Base-by-base conservation (phyloP, 2,888 invertebrate species). In the Patella ulyssiponensis region DNA sequence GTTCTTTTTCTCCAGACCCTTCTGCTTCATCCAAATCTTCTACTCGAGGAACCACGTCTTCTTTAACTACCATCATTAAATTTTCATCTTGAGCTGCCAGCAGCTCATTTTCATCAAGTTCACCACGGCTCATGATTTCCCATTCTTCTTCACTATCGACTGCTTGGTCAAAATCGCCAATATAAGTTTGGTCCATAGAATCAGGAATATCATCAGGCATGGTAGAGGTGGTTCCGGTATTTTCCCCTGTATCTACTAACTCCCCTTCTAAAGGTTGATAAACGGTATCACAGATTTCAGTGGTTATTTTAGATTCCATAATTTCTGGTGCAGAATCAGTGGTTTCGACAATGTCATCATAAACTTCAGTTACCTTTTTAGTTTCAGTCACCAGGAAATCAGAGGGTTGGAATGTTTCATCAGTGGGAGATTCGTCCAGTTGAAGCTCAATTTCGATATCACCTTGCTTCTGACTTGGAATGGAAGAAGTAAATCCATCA, bases 111-210 rank as follows among this genome's bases (percentile, higher is more conserved):
- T 64, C 64, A 64, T 64, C 23, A 11, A 82, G 69, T 51, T 86
- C 86, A 5, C 82, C 80, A 23, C 80, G 82, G n/a, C 86, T 85
- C 14, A 87, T 80, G 51, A 86, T 76, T 81, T 87, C 88, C 87
- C 87, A 87, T 17, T 85, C 86, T 23, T 84, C 82, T 70, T 82
- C 81, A 1, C 79, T 79, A 12, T 77, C 79, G 5, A 76, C 75
- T 0, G 54, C 64, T 23, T 7, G 20, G 44, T 44, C 44, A 44
- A 44, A 9, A 44, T 44, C 44, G 9, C 44, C 44, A 44, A 44
- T 44, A n/a, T 20, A 12, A 11, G 17, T 17, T 54, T 69, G 56
- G 23, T 52, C 53, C 17, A 44, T 53, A 15, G 53, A 33, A n/a
- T 53, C 56, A 51, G 71, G 17, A 53, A 33, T 52, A 33, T 20